Percentiles rank a stretch among this genome's conserved stretches.
phyloP scores from a whole-genome alignment of 2,797 vertebrate genomes.

The Antennarius maculatus region DNA sequence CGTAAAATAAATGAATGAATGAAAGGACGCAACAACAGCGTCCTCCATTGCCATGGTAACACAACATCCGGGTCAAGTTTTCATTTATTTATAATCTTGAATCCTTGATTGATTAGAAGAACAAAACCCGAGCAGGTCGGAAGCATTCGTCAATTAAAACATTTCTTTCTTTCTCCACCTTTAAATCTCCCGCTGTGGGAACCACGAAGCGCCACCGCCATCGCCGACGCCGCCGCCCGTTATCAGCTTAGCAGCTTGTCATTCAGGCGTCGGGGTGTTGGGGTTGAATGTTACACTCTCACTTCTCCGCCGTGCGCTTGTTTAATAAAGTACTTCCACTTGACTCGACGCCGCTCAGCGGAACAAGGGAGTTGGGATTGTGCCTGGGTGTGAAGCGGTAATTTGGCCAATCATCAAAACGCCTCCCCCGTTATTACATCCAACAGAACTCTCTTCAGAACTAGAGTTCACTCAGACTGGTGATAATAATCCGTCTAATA shows the following conservation, averaged over 20 bases:
- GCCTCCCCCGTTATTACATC: constrained; percentile 27
- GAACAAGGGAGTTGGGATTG: constrained; percentile 48
- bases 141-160: too few relatives aligned
- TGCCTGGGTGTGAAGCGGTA: constrained; percentile 26
- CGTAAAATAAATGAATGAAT: too few relatives aligned
- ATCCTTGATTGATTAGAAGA: too few relatives aligned
- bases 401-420: constrained; percentile 34
- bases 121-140: too few relatives aligned
- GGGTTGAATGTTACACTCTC: constrained; percentile 51
- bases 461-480: constrained; percentile 25
- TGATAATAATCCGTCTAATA: constrained; percentile 50
- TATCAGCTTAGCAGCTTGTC: constrained; percentile 66
- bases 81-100: too few relatives aligned
- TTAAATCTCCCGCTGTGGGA: neutral
- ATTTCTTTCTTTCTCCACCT: neutral
- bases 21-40: too few relatives aligned
- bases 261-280: constrained; percentile 54
- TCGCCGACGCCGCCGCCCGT: constrained; percentile 18
- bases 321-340: constrained; percentile 65
- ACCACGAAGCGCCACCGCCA: neutral
- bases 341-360: constrained; percentile 45
- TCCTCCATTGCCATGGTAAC: too few relatives aligned
- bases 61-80: too few relatives aligned
- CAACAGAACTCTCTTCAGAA: constrained; percentile 33
- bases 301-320: constrained; percentile 41